Evolutionary conservation across 2,113 vertebrate species (phyloP).

Genomic region (Macrotis lagotis): DNA sequence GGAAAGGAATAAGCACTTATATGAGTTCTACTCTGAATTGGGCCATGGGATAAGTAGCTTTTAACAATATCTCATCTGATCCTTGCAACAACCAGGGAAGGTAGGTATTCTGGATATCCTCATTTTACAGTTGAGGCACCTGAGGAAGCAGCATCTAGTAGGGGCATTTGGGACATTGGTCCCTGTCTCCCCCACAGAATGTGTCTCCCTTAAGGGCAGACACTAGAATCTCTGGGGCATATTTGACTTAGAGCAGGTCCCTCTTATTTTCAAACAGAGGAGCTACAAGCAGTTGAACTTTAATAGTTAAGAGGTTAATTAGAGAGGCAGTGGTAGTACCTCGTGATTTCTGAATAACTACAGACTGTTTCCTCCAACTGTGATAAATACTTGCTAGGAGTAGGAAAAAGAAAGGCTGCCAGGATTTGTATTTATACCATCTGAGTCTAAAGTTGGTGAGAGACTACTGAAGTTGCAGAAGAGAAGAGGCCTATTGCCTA

Average conservation of each 20-base stretch:
- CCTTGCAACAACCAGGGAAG: neutral
- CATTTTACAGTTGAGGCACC: neutral
- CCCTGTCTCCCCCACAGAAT: neutral
- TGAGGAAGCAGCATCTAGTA: neutral
- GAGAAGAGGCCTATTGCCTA: neutral
- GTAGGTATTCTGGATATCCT: neutral
- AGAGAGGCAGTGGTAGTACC: neutral
- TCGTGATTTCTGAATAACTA: neutral
- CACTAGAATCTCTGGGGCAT: neutral
- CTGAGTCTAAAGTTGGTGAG: neutral
- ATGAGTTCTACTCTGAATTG: neutral
- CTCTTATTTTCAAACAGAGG: neutral
- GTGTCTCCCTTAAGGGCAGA: neutral
- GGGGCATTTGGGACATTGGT: neutral
- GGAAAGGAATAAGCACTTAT: neutral
- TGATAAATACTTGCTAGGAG: neutral
- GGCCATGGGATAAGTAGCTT: neutral
- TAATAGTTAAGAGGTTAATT: neutral
- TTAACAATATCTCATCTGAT: neutral
- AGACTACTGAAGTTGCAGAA: neutral
- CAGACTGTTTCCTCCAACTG: neutral
- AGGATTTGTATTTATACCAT: neutral
- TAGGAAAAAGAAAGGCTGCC: neutral
- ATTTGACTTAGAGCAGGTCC: neutral
- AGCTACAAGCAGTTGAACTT: neutral